Evolutionary conservation across 2,797 vertebrate genomes (phyloP).

Genomic region (Enteromius treurensis): DNA sequence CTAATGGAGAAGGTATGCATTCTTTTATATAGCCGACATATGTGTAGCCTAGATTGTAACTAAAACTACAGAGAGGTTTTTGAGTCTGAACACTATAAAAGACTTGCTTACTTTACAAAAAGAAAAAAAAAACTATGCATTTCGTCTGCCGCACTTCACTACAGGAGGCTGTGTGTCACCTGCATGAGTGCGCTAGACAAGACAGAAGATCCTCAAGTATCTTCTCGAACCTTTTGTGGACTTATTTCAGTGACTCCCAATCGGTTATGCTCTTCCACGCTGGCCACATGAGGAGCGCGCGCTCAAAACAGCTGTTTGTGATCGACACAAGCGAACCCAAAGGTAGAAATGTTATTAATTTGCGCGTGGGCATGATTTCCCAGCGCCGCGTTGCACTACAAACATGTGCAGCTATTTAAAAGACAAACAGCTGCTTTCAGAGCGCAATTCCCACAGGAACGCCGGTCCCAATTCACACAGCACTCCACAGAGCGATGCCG

Average conservation of each 20-base stretch:
- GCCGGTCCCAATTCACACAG: constrained; percentile 45
- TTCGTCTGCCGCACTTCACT: neutral
- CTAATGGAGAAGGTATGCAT: constrained; percentile 5
- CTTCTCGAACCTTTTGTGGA: neutral
- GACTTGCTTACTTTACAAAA: neutral
- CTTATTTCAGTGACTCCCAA: neutral
- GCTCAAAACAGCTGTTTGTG: constrained; percentile 34
- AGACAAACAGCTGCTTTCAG: constrained; percentile 47
- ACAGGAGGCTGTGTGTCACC: neutral
- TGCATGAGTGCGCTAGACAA: constrained; percentile 4
- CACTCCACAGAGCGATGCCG: constrained; percentile 33
- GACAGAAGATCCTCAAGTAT: neutral
- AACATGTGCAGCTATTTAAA: constrained; percentile 44
- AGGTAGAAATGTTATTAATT: constrained; percentile 7
- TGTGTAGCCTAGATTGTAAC: neutral
- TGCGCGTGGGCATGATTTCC: constrained; percentile 20
- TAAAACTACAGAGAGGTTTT: no score
- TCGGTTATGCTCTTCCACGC: neutral
- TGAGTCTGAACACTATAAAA: neutral
- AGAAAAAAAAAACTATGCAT: neutral
- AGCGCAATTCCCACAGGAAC: constrained; percentile 37
- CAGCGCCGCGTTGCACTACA: constrained; percentile 31
- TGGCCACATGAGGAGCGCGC: constrained; percentile 9
- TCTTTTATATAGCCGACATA: neutral
- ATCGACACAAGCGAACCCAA: constrained; percentile 16